phyloP scores from a whole-genome alignment of 2,888 invertebrate species.

The Eupithecia insigniata region DNA sequence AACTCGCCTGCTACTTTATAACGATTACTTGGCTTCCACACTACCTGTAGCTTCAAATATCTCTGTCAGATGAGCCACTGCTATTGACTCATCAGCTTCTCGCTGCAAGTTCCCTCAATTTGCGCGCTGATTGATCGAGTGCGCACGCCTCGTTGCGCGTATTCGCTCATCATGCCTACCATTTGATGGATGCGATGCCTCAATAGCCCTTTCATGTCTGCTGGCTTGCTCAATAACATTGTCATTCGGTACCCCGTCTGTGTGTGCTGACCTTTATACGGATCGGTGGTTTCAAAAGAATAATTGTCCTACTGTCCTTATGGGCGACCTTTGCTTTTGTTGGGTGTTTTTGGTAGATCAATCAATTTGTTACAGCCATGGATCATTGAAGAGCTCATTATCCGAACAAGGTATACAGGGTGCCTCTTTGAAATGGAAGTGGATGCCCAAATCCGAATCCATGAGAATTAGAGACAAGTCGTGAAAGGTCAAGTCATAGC shows the following conservation, averaged over 20 bases:
- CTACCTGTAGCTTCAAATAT: slow-evolving; percentile 1
- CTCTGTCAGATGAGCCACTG: background rate
- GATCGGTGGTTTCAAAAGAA: background rate
- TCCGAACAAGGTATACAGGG: background rate
- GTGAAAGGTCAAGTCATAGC: no score
- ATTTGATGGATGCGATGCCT: slow-evolving; percentile 30
- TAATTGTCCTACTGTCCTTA: no score
- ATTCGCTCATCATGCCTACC: slow-evolving; percentile 35
- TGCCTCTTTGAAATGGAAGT: no score
- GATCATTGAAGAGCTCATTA: background rate
- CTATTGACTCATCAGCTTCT: slow-evolving; percentile 4
- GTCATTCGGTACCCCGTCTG: background rate
- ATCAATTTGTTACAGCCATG: slow-evolving; percentile 7
- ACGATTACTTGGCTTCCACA: background rate
- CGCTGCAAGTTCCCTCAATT: slow-evolving; percentile 30
- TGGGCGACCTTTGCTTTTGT: slow-evolving; percentile 14
- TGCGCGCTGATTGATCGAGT: slow-evolving; percentile 46
- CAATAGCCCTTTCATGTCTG: slow-evolving; percentile 18
- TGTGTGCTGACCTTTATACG: slow-evolving; percentile 8
- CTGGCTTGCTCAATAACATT: slow-evolving; percentile 12
- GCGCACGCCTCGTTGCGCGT: slow-evolving; percentile 28
- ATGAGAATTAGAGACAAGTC: no score
- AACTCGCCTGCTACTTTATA: no score
- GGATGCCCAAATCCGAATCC: no score
- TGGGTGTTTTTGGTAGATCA: slow-evolving; percentile 5